Conservation (phyloP, 1,140 invertebrate species). For the Littorina saxatilis region DNA sequence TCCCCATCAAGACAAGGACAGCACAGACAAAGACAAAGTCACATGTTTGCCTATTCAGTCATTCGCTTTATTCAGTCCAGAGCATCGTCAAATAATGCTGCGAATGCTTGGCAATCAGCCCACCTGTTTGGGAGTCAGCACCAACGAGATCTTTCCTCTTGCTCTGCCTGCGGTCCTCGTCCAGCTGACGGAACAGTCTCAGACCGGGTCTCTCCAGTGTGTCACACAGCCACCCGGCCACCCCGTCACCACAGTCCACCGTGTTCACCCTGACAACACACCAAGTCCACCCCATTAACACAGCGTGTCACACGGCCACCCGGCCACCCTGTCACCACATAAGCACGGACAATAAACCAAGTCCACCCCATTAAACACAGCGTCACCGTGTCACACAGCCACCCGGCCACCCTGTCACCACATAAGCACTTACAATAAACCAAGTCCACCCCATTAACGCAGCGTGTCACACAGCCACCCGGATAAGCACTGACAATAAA, state of each 20-base stretch:
- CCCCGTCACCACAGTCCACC: conserved; percentile 86
- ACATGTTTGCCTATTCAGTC: no score
- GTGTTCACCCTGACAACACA: conserved; percentile 82
- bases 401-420: background rate
- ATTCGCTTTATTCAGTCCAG: no score
- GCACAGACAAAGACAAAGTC: no score
- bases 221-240: conserved; percentile 65
- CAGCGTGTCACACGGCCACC: background rate
- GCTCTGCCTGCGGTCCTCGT: conserved; percentile 41
- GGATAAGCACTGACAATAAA: background rate
- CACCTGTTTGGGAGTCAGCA: no score
- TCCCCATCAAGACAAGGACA: no score
- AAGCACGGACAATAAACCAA: conserved; percentile 87
- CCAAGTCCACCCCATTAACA: no score
- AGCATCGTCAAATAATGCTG: no score
- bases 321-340: background rate
- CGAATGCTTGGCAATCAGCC: no score
- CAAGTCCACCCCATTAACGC: background rate
- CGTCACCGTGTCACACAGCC: background rate
- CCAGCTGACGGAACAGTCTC: conserved; percentile 62
- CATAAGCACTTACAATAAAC: no score
- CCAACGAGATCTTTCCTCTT: background rate
- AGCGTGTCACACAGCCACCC: background rate
- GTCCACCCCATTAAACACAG: conserved; percentile 78
- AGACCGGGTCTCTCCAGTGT: conserved; percentile 62